These are phyloP conservation scores for Steatornis caripensis DNA, from an alignment of 2,113 vertebrate genomes.

Conservation along the genomic window DNA sequence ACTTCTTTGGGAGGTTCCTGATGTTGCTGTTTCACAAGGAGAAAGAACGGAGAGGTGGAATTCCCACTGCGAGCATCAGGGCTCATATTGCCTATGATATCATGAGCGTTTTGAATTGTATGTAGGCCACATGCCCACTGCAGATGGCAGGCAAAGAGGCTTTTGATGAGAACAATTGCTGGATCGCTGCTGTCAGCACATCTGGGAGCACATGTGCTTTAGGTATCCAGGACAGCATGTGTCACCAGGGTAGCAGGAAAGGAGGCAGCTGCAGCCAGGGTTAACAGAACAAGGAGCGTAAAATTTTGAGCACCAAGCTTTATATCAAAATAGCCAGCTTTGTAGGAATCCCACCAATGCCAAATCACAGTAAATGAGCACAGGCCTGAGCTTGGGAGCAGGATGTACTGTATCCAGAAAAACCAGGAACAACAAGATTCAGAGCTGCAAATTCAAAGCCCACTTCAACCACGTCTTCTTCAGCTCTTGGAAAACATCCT, in stretches of 20 bases:
- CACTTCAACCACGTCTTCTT: not conserved
- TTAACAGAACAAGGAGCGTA: not conserved
- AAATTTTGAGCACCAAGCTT: not conserved
- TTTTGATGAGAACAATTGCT: not conserved
- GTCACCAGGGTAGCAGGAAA: not conserved
- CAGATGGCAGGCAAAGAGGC: not conserved
- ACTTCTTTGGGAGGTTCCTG: not conserved
- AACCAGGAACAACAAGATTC: not conserved
- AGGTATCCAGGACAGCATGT: not conserved
- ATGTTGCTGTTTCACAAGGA: not conserved
- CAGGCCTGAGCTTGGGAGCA: not conserved
- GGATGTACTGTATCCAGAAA: not conserved
- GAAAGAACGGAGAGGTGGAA: not conserved
- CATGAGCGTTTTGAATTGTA: not conserved
- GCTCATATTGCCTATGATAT: rapidly evolving
- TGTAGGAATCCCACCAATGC: not conserved
- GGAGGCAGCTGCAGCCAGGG: not conserved
- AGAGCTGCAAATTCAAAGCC: conserved; percentile 2
- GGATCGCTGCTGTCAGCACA: not conserved
- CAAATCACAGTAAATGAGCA: not conserved
- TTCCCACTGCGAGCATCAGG: rapidly evolving
- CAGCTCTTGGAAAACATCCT: not conserved
- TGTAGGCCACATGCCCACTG: rapidly evolving
- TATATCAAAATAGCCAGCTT: not conserved
- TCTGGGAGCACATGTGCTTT: not conserved